phyloP scores from a whole-genome alignment of 1,140 invertebrate genomes.

The Tetramorium parvispinum region DNA sequence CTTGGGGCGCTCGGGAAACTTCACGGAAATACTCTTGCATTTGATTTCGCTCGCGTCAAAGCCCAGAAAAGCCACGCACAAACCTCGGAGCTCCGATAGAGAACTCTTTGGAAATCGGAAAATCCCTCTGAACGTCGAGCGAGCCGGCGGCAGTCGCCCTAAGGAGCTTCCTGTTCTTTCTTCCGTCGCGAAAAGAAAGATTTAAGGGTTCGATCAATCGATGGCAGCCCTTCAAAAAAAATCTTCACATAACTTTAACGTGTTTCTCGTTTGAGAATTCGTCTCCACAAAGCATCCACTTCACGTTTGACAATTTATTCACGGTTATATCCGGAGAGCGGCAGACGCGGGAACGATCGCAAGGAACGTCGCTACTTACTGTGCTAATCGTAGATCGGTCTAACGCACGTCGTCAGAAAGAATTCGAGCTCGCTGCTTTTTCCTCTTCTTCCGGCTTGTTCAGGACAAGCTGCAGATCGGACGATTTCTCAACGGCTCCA shows the following conservation, averaged over 20 bases:
- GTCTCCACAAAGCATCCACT: neutral
- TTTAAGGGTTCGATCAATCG: neutral
- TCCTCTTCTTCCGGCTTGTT: neutral
- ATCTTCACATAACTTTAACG: neutral
- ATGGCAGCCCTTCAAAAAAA: neutral
- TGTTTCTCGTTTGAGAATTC: neutral
- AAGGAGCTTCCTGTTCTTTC: constrained; percentile 5
- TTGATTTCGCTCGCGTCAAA: constrained; percentile 10
- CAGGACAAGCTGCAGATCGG: neutral
- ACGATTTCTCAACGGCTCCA: neutral
- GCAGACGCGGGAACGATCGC: neutral
- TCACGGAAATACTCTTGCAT: neutral
- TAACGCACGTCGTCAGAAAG: constrained; percentile 25
- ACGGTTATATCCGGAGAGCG: neutral
- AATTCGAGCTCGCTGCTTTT: constrained; percentile 4
- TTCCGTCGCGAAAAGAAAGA: neutral
- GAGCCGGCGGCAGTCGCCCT: neutral
- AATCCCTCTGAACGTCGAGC: neutral
- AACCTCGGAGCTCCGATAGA: constrained; percentile 15
- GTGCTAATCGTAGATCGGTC: constrained; percentile 45
- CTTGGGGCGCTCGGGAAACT: neutral
- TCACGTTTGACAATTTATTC: constrained; percentile 20
- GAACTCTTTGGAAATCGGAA: constrained; percentile 28
- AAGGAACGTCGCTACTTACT: constrained; percentile 31
- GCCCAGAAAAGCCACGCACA: constrained; percentile 25